These are phyloP conservation scores for Dipodomys spectabilis DNA, from an alignment of 2,113 vertebrate genomes.

Conservation along the genomic window DNA sequence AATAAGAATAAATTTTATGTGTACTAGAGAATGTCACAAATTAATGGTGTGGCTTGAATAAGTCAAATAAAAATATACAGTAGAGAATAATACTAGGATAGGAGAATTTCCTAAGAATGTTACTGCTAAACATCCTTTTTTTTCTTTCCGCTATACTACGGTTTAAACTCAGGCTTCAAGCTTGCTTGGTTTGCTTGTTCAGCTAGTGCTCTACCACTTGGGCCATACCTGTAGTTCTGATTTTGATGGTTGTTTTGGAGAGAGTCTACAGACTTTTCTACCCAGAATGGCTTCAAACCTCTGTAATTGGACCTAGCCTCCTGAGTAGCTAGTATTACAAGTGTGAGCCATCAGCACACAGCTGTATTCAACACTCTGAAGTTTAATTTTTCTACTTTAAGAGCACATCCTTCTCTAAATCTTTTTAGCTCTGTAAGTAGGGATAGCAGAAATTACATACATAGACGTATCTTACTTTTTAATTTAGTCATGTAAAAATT, in stretches of 20 bases:
- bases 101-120: constrained; percentile 27
- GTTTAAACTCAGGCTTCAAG: no score
- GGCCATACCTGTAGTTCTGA: no score
- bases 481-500: constrained; percentile 20
- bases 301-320: no score
- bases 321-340: no score
- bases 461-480: neutral
- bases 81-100: neutral
- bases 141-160: neutral
- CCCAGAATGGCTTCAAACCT: no score
- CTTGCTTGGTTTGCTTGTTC: no score
- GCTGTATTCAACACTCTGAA: neutral
- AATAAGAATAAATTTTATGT: no score
- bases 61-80: neutral
- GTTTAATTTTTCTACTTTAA: constrained; percentile 47
- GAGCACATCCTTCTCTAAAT: constrained; percentile 12
- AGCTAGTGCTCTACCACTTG: no score
- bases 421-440: constrained; percentile 24
- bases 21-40: neutral
- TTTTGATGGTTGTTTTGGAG: no score
- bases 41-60: constrained; percentile 39
- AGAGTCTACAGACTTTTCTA: no score
- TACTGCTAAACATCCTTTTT: constrained; percentile 29
- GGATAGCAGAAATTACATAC: neutral
- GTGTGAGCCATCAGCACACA: no score